Evolutionary conservation across 2,888 invertebrate genomes (phyloP).

Genomic region (Eulithis prunata): DNA sequence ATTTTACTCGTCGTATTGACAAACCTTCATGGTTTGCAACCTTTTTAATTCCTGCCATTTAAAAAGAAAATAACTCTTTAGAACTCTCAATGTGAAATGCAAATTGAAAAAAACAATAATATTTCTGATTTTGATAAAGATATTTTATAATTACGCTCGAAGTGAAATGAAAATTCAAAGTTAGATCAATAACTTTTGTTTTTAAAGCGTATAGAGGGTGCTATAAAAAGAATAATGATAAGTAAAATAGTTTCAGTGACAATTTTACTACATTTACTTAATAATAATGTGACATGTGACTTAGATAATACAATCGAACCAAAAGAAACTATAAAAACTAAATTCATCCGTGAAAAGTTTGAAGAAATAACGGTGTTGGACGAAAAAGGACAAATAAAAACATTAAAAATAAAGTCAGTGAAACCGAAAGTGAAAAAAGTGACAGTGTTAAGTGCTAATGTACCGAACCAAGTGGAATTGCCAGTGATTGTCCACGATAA

Average conservation of each 20-base stretch:
- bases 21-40: neutral
- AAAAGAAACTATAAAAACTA: slow-evolving; percentile 20
- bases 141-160: slow-evolving; percentile 9
- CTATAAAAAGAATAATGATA: slow-evolving; percentile 28
- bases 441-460: slow-evolving; percentile 28
- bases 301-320: slow-evolving; percentile 36
- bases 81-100: slow-evolving; percentile 4
- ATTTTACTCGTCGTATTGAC: neutral
- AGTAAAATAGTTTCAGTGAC: slow-evolving; percentile 42
- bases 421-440: slow-evolving; percentile 46
- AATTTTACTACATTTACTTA: slow-evolving; percentile 49
- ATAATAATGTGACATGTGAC: slow-evolving; percentile 44
- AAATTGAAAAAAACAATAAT: slow-evolving; percentile 8
- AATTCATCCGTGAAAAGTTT: slow-evolving; percentile 49
- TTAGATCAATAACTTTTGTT: slow-evolving; percentile 10
- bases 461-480: slow-evolving; percentile 34
- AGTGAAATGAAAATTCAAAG: slow-evolving; percentile 16
- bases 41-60: neutral
- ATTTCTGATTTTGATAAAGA: too few relatives aligned
- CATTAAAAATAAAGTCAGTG: slow-evolving; percentile 68
- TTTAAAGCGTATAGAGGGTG: slow-evolving; percentile 4
- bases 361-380: slow-evolving; percentile 74
- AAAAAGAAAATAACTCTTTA: slow-evolving; percentile 7
- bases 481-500: slow-evolving; percentile 37
- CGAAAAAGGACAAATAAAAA: slow-evolving; percentile 65